Evolutionary conservation across 2,888 invertebrate species (phyloP).

Genomic region (Drosophila glabriapex): DNA sequence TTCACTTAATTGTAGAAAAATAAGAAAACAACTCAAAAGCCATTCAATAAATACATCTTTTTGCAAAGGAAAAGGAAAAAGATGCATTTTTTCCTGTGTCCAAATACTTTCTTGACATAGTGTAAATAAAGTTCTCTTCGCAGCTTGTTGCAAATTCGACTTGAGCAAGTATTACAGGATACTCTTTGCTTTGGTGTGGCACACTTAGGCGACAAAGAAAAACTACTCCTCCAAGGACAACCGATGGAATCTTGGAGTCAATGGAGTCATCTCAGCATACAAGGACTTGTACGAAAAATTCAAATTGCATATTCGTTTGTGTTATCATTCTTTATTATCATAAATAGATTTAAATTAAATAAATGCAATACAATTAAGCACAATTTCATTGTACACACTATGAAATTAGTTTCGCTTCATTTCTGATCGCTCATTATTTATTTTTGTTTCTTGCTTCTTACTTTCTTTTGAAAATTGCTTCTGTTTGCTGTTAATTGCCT

Average conservation of each 20-base stretch:
- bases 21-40: neutral
- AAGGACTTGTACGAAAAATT: neutral
- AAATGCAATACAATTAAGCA: conserved; percentile 84
- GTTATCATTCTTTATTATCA: conserved; percentile 80
- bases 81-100: neutral
- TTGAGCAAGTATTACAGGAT: too few relatives aligned
- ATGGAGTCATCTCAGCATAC: neutral
- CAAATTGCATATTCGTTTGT: conserved; percentile 38
- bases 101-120: neutral
- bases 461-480: conserved; percentile 50
- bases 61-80: neutral
- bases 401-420: conserved; percentile 70
- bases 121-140: neutral
- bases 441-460: conserved; percentile 30
- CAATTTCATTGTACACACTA: conserved; percentile 73
- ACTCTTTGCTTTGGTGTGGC: neutral
- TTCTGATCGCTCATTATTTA: conserved; percentile 37
- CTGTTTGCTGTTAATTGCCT: conserved; percentile 54
- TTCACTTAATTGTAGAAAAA: neutral
- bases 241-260: neutral
- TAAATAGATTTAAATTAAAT: conserved; percentile 81
- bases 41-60: neutral
- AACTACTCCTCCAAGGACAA: neutral
- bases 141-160: neutral
- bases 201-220: neutral